Evolutionary conservation across 2,797 vertebrate species (phyloP).

Genomic region (Mus caroli): DNA sequence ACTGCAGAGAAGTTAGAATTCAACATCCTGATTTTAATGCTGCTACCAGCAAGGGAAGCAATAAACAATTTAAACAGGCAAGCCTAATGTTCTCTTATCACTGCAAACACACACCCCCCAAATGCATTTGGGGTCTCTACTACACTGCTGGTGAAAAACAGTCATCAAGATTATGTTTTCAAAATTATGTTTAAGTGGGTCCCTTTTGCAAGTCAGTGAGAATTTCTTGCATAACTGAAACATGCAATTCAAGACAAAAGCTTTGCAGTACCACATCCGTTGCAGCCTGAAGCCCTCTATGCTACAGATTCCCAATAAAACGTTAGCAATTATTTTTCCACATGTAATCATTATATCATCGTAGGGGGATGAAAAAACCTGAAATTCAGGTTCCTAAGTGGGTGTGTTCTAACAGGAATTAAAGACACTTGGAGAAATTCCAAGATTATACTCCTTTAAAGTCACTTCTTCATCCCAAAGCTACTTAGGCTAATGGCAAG

Average conservation of each 20-base stretch:
- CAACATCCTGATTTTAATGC: neutral
- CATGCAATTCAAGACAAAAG: slow-evolving; percentile 44
- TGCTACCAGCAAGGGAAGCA: slow-evolving; percentile 41
- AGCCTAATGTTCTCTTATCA: slow-evolving; percentile 28
- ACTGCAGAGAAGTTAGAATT: neutral
- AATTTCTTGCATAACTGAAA: slow-evolving; percentile 41
- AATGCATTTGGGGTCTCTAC: neutral
- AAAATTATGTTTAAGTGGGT: neutral
- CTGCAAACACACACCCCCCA: neutral
- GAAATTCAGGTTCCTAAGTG: slow-evolving; percentile 76
- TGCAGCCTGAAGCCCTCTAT: neutral
- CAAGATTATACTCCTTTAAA: slow-evolving; percentile 72
- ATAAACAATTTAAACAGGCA: slow-evolving; percentile 16
- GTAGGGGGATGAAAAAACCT: slow-evolving; percentile 36
- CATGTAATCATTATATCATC: slow-evolving; percentile 57
- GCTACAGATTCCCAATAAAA: slow-evolving; percentile 64
- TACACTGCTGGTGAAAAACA: neutral
- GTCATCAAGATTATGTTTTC: neutral
- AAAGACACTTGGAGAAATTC: slow-evolving; percentile 70
- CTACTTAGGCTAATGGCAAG: slow-evolving; percentile 37
- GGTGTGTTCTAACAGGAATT: slow-evolving; percentile 68
- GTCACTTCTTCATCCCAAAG: slow-evolving; percentile 75
- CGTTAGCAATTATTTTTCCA: slow-evolving; percentile 70
- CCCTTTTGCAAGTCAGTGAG: neutral
- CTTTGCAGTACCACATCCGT: neutral